Evolutionary conservation across 2,888 invertebrate genomes (phyloP), one percentile per base, ranked within the genome.

Genomic region (Synanthedon tipuliformis): DNA sequence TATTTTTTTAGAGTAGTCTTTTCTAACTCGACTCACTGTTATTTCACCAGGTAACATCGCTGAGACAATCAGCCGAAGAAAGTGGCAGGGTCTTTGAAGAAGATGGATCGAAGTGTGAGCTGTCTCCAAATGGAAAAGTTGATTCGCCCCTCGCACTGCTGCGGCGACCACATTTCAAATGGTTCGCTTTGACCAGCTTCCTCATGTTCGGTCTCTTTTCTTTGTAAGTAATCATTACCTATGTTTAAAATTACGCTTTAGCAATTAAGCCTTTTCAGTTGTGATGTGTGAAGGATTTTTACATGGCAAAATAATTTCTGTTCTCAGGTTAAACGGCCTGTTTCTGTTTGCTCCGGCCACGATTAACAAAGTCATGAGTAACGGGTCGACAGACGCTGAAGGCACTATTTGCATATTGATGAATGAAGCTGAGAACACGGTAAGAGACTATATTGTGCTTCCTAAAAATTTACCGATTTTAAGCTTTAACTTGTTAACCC

Each of bases 181-280:
- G 85, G 85, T 65, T 84, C 13, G 63, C 73, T 0, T 64, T 85
- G 7, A 75, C 73, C 0, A 73, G 80, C 0, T 78, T 84, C 55
- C 71, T 86, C 40, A 84, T 82, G 82, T 81, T 86, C 54, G 84
- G 84, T 3, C 56, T 84, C 27, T 84, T 83, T 54, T 78, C 82
- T 0, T 61, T 78, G 85, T 86, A 61, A 78, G 85, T 63, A 48
- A 23, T 5, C n/a, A 5, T 49, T n/a, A n/a, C n/a, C n/a, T 10
- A 45, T 45, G 8, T 45, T 12, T 23, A 5, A 23, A 23, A 23
- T 23, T 23, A 5, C 4, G 23, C 23, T 23, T 27, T 27, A 2
- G 27, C 27, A 8, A 34, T 34, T 8, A 34, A 8, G 27, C 8
- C 8, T 34, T 34, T 34, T 34, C 34, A 34, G 34, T 34, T 34